Base-by-base conservation (phyloP, 2,113 vertebrate species). In the Psittacara wagleri region DNA sequence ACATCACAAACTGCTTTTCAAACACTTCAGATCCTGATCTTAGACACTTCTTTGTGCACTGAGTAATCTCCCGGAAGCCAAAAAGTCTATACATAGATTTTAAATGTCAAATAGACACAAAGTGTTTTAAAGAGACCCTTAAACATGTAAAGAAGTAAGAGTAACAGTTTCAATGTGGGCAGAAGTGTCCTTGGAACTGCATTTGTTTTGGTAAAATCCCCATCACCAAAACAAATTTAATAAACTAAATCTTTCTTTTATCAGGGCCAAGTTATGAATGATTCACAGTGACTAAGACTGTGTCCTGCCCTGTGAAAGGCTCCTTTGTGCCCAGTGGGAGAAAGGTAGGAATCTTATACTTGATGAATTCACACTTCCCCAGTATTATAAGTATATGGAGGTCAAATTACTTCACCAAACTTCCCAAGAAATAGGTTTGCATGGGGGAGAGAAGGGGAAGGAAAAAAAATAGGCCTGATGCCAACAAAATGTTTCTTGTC, bases 281-380 rank as follows among this genome's bases (percentile, higher is more conserved):
- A 95, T 90, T 95, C 93, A 92, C 87, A 81, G 66, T 92, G 93
- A 93, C 88, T 92, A 95, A 95, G 67, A 41, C 44, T 14, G 28
- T 76, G 88, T 79, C 78, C 77, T 91, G 61, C 72, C 49, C 67
- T 83, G 31, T 93, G 91, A 96, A 95, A 90, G 83, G 29, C 33
- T 86, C 37, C 72, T 96, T 95, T 90, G 82, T 94, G 85, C 79
- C 90, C 49, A 59, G 39, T 77, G 68, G 83, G 23, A 90, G 68
- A 64, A 80, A 86, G 55, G 63, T 49, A 87, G 74, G 74, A 96
- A 68, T 67, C 59, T 72, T 35, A 13, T 7, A 29, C 23, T 55
- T 48, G 75, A 70, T 72, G 94, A 90, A 83, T 67, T 83, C 72
- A 55, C 43, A 66, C 28, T 74, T 75, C 51, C 54, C 66, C 39